Evolutionary conservation across 1,140 invertebrate genomes (phyloP), one percentile per base, ranked within the genome.

Genomic region (Lamellibrachia luymesi): DNA sequence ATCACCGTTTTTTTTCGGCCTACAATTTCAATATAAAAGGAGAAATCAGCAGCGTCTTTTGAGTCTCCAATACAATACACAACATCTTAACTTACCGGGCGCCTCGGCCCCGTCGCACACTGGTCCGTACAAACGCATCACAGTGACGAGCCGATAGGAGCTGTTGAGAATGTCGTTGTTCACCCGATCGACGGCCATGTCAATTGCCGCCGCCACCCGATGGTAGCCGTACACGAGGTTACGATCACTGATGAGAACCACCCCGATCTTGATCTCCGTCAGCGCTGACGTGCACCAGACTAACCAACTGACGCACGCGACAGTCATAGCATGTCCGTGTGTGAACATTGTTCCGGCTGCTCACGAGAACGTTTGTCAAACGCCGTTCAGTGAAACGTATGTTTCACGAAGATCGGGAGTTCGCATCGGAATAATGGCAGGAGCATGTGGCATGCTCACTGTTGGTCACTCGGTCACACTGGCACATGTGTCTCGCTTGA

Each of bases 121-220:
- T 13, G 93, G 90, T 10, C 94, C 95, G 91, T 95, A 95, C 2
- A 93, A 92, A 8, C 92, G 91, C 8, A 93, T 92, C 64, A 94
- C 93, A 22, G 50, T 93, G 0, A 92, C 93, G 92, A 95, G 90
- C 27, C 56, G 89, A 93, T 95, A 95, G 17, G 93, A 93, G 38
- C 22, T 90, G 92, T 95, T 95, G 13, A 95, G 92, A 8, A 94
- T 93, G 2, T 94, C 93, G 17, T 51, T 93, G 92, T 95, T 95
- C 64, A 95, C 94, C 90, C 93, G 94, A 22, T 94, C 94, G 22
- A 95, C 91, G 90, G 95, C 95, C 6, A 95, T 92, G 50, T 95
- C 93, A 13, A 95, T 94, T 2, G 95, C 95, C 4, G 95, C 94
- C 5, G 93, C 94, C 10, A 93, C 92, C 7, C 94, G 91, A 56